Base-by-base conservation (phyloP, 2,797 vertebrate genomes). In the Kryptolebias ocellatus region DNA sequence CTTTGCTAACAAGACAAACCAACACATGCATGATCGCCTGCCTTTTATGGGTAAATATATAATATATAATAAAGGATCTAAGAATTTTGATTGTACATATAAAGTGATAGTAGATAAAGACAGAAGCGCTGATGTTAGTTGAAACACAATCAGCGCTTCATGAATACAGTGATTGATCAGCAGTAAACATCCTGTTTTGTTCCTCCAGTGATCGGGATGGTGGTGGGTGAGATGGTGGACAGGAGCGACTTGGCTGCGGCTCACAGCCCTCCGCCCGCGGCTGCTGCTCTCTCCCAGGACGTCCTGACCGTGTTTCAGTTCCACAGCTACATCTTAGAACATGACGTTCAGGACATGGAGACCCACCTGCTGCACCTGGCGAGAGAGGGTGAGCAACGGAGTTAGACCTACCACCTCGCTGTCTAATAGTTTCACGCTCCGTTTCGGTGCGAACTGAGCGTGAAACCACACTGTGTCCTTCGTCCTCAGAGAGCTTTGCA, bases 261-360 rank as follows among this genome's bases (percentile, higher is more conserved):
- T 2, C 70, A 89, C 1, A 81, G 83, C 29, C 63, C 92, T 5
- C 89, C 92, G 18, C 46, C 47, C 2, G n/a, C 18, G 0, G 72
- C 90, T 28, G 83, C 92, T 17, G 90, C 88, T 56, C 88, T 95
- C 66, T 88, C 94, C 62, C 95, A 94, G 0, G 97, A 99, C 72
- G 93, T 96, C 66, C 88, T 99, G 53, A 99, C 97, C 0, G 93
- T 98, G 75, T 99, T 99, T 87, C 97, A 98, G 92, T 98, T 97
- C 78, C 92, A 96, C 87, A 87, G 85, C 75, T 99, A 98, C 78
- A 92, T 96, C 70, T 78, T 93, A 2, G 93, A 94, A 69, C 95
- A 95, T 15, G 89, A 91, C 0, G 91, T 98, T 14, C 91, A 76
- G 16, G 94, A 98, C 90, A 95, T 99, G 78, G 94, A 95, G 87